phyloP scores from a whole-genome alignment of 2,113 vertebrate genomes.

The Eptesicus fuscus region DNA sequence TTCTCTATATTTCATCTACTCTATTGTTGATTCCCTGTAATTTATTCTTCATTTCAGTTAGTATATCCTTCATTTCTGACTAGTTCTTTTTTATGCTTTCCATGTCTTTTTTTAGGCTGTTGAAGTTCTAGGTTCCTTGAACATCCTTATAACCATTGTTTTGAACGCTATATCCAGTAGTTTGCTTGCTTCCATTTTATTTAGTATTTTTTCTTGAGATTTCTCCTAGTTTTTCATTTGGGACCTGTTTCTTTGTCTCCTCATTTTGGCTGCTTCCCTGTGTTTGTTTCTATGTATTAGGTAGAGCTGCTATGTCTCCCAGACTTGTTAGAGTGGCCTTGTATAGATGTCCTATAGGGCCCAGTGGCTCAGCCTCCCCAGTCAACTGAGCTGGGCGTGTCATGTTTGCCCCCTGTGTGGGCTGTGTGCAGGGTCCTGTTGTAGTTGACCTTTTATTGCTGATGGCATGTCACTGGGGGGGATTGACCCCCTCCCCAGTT shows the following conservation, averaged over 20 bases:
- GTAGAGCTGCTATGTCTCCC: background rate
- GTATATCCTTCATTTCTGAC: background rate
- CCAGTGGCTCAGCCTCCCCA: background rate
- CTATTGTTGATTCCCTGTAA: background rate
- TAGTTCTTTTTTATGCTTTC: background rate
- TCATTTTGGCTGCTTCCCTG: background rate
- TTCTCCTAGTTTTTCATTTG: background rate
- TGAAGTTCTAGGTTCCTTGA: background rate
- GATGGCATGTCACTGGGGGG: background rate
- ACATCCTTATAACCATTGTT: background rate
- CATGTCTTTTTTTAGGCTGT: background rate
- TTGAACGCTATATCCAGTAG: background rate
- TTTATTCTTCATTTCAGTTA: background rate
- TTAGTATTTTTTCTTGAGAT: background rate
- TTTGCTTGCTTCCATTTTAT: background rate
- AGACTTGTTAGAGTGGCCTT: background rate
- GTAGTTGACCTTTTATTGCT: background rate
- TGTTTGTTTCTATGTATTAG: background rate
- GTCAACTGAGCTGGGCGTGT: background rate
- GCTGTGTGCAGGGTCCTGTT: background rate
- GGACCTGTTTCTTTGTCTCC: background rate
- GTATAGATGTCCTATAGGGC: background rate
- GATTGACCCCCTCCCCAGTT: background rate
- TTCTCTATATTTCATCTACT: background rate
- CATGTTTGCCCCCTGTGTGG: background rate